phyloP scores from a whole-genome alignment of 2,797 vertebrate species.

The Novumbra hubbsi region DNA sequence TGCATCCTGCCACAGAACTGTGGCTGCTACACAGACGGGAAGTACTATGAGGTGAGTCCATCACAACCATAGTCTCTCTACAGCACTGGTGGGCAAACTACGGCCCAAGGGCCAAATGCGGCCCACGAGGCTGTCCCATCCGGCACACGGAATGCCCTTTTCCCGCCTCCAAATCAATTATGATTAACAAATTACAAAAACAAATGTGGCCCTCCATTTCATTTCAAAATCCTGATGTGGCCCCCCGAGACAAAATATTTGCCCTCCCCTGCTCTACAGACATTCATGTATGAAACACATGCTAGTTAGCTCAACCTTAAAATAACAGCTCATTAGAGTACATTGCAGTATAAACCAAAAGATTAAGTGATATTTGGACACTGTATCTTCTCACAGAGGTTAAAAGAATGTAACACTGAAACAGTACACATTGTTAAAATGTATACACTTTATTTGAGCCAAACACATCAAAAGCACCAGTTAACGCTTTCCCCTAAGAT shows the following conservation, averaged over 20 bases:
- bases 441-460: neutral
- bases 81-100: too few relatives aligned
- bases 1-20: slow-evolving; percentile 95
- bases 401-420: neutral
- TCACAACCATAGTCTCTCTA: neutral
- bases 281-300: neutral
- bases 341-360: neutral
- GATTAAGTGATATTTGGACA: neutral
- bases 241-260: too few relatives aligned
- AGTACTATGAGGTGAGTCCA: slow-evolving; percentile 89
- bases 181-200: too few relatives aligned
- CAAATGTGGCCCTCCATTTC: too few relatives aligned
- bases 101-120: too few relatives aligned
- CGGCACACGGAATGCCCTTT: too few relatives aligned
- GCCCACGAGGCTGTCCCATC: too few relatives aligned
- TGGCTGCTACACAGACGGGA: slow-evolving; percentile 93
- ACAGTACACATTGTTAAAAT: neutral
- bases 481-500: too few relatives aligned
- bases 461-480: too few relatives aligned
- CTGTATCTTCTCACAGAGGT: neutral
- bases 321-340: neutral
- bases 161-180: too few relatives aligned
- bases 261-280: too few relatives aligned
- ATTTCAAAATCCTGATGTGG: too few relatives aligned
- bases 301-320: neutral